Percentiles rank a stretch among this genome's conserved stretches.
Conservation (phyloP, 1,140 invertebrate species). For the Trichonephila inaurata region DNA sequence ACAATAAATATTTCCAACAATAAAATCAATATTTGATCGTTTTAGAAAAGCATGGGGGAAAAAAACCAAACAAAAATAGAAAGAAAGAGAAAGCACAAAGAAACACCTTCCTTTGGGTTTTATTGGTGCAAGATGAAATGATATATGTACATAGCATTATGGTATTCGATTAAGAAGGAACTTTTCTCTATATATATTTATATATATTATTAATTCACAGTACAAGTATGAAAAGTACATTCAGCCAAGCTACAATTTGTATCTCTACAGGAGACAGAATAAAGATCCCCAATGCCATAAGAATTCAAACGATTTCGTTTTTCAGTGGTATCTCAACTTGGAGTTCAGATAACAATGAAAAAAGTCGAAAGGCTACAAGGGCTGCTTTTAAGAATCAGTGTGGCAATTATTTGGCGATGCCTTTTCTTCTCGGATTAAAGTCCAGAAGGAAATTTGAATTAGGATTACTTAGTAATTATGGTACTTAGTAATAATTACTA, state of each 20-base stretch:
- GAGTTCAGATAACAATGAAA: neutral
- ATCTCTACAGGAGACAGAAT: slow-evolving; percentile 29
- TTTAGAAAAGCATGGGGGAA: too few species aligned
- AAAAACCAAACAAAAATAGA: too few species aligned
- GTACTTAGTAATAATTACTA: too few species aligned
- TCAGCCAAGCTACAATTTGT: slow-evolving; percentile 61
- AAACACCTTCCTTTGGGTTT: slow-evolving; percentile 70
- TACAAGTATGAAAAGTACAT: slow-evolving; percentile 73
- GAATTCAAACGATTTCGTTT: neutral
- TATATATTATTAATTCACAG: slow-evolving; percentile 74
- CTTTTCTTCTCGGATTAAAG: neutral
- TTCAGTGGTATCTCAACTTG: neutral
- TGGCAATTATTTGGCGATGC: neutral
- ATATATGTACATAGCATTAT: slow-evolving; percentile 74
- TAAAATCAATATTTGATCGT: too few species aligned
- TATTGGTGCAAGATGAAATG: slow-evolving; percentile 77
- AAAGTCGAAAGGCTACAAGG: neutral
- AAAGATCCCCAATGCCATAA: neutral
- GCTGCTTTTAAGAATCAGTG: neutral
- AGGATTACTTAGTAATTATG: too few species aligned
- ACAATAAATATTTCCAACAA: too few species aligned
- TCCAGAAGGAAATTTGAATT: slow-evolving; percentile 6
- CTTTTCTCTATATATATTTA: slow-evolving; percentile 74
- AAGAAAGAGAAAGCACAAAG: slow-evolving; percentile 1
- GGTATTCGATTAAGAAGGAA: slow-evolving; percentile 74